phyloP scores from a whole-genome alignment of 2,888 invertebrate species.

The Eilema sororculum region DNA sequence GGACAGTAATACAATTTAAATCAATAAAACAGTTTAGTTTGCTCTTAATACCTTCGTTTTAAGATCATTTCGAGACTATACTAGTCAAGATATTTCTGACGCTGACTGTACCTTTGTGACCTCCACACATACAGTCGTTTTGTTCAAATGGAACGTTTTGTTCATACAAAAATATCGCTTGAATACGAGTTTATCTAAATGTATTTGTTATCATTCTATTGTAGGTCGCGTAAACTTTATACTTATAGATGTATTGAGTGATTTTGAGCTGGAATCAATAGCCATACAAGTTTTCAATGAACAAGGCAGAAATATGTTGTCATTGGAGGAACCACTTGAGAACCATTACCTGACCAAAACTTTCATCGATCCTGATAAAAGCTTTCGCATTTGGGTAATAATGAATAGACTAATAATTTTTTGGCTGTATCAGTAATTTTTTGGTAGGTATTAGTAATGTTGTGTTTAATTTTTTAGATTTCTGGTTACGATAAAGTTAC shows the following conservation, averaged over 20 bases:
- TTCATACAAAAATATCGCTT: no score
- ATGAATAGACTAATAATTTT: background rate
- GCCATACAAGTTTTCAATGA: slow-evolving; percentile 54
- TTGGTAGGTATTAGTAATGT: background rate
- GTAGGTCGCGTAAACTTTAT: slow-evolving; percentile 60
- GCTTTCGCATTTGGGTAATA: slow-evolving; percentile 67
- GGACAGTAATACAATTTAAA: no score
- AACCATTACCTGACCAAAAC: slow-evolving; percentile 56
- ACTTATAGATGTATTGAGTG: slow-evolving; percentile 48
- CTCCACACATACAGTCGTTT: no score
- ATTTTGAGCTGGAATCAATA: slow-evolving; percentile 53
- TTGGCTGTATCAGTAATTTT: background rate
- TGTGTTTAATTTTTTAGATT: slow-evolving; percentile 50
- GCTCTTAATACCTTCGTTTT: no score
- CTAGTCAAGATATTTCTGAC: no score
- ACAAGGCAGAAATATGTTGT: slow-evolving; percentile 41
- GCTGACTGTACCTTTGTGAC: no score
- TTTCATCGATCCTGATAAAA: slow-evolving; percentile 54
- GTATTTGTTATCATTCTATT: background rate
- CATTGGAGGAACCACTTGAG: slow-evolving; percentile 41
- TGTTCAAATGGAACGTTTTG: no score
- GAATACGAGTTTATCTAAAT: no score
- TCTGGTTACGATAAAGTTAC: slow-evolving; percentile 53
- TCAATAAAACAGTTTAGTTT: no score
- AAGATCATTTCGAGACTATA: no score